These are phyloP conservation scores for Enteromius fasciolatus DNA, from an alignment of 2,797 vertebrate genomes.

Conservation along the genomic window DNA sequence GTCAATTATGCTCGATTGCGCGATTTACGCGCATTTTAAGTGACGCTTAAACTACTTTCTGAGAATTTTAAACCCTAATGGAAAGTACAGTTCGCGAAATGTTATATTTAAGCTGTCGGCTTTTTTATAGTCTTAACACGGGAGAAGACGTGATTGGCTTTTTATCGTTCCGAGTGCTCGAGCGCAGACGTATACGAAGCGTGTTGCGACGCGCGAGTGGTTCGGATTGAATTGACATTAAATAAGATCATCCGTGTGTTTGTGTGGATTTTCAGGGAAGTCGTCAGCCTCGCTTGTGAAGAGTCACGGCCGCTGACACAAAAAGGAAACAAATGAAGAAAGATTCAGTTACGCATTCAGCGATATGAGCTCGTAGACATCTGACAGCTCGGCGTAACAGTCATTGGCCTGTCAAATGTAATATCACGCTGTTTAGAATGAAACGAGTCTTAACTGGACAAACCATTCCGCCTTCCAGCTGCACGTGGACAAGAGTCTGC, in stretches of 20 bases:
- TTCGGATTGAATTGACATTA: conserved; percentile 28
- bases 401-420: conserved; percentile 44
- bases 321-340: conserved; percentile 26
- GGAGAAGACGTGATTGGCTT: conserved; percentile 27
- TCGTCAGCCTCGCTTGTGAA: background rate
- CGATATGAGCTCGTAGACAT: conserved; percentile 13
- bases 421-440: conserved; percentile 27
- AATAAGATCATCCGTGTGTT: background rate
- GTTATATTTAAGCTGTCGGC: background rate
- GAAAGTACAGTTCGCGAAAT: background rate
- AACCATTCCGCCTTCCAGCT: conserved; percentile 25
- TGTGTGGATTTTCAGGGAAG: conserved; percentile 21
- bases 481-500: conserved; percentile 5
- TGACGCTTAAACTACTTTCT: background rate
- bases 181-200: background rate
- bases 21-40: conserved; percentile 8
- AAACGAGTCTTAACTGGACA: conserved; percentile 31
- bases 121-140: conserved; percentile 10
- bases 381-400: conserved; percentile 34
- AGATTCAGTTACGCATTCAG: conserved; percentile 35
- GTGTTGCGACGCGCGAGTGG: background rate
- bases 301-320: conserved; percentile 20
- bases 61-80: background rate
- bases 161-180: conserved; percentile 23
- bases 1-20: conserved; percentile 62